These are phyloP conservation scores for Macquaria ambigua DNA, from an alignment of 2,113 vertebrate genomes.

Conservation along the genomic window DNA sequence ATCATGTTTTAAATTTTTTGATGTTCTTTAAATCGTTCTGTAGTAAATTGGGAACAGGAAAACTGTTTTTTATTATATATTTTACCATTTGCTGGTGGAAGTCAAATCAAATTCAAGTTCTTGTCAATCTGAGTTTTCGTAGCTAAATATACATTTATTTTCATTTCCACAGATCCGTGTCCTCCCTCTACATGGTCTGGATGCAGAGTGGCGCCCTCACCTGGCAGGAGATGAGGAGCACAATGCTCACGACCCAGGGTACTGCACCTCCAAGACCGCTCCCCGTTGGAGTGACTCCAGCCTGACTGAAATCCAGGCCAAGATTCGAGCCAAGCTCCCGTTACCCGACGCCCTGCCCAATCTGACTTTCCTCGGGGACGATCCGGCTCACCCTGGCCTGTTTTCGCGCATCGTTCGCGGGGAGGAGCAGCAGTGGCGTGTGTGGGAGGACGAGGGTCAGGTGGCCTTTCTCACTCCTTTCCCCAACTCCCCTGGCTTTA, in stretches of 20 bases:
- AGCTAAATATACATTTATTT: neutral
- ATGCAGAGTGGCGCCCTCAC: slow-evolving; percentile 80
- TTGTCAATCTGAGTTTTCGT: neutral
- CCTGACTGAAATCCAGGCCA: slow-evolving; percentile 72
- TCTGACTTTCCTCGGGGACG: slow-evolving; percentile 75
- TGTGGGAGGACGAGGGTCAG: slow-evolving; percentile 83
- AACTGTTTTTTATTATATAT: too few species aligned
- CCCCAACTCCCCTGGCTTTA: slow-evolving; percentile 83
- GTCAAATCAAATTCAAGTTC: too few species aligned
- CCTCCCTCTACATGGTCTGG: slow-evolving; percentile 83
- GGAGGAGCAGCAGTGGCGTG: slow-evolving; percentile 85
- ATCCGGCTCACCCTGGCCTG: slow-evolving; percentile 68
- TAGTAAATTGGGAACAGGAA: too few species aligned
- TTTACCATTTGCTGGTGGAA: neutral
- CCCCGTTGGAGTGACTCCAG: slow-evolving; percentile 75
- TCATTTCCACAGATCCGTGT: slow-evolving; percentile 67
- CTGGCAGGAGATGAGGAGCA: slow-evolving; percentile 79
- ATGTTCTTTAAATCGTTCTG: neutral
- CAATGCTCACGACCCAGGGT: slow-evolving; percentile 75
- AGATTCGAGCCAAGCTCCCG: slow-evolving; percentile 73
- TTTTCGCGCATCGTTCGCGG: slow-evolving; percentile 84
- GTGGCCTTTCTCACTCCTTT: slow-evolving; percentile 86
- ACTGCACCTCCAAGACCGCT: slow-evolving; percentile 82
- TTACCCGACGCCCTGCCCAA: slow-evolving; percentile 51
- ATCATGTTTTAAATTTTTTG: neutral